Base-by-base conservation (phyloP, 2,113 vertebrate species). In the Oncorhynchus mykiss region DNA sequence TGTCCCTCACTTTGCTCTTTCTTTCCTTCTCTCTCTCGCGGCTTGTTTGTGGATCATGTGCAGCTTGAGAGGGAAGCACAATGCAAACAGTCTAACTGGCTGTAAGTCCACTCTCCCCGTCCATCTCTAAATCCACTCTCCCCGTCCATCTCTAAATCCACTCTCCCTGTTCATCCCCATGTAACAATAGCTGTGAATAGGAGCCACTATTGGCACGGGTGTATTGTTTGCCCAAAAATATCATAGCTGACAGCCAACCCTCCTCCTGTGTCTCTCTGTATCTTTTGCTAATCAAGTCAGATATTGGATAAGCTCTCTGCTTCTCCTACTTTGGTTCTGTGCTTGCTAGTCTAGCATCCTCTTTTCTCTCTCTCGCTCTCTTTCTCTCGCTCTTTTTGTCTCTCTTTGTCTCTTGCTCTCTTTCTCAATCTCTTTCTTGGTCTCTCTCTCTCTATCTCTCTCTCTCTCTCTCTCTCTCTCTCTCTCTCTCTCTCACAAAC, bases 21-120 rank as follows among this genome's bases (percentile, higher is more conserved):
- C 64, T 29, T 25, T 67, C 5, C 3, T 60, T 31, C 29, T 31
- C 54, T 64, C 83, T 67, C 62, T 83, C 51, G 70, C 1, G 18
- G 2, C n/a, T n/a, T 60, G 59, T 60, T 22, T 60, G 49, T 51
- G 49, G 49, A 16, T 51, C 49, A 51, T 51, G 49, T 51, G 49
- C 14, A 51, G 49, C 49, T 51, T 51, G 49, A 51, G 14, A 51
- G 49, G 14, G 16, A 54, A 54, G 3, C 51, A 54, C 51, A 54
- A 54, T 54, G 51, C 24, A 27, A 14, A 25, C 57, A 27, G 25
- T 16, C 72, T 22, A 9, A n/a, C 29, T 20, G 54, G 4, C 39
- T 29, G 66, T 64, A 64, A 54, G 2, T 78, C 59, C 16, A 34
- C 22, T 67, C 2, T 48, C 68, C 24, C 25, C 18, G 3, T 60